phyloP scores from a whole-genome alignment of 2,888 invertebrate genomes.

The Escarpia spicata region DNA sequence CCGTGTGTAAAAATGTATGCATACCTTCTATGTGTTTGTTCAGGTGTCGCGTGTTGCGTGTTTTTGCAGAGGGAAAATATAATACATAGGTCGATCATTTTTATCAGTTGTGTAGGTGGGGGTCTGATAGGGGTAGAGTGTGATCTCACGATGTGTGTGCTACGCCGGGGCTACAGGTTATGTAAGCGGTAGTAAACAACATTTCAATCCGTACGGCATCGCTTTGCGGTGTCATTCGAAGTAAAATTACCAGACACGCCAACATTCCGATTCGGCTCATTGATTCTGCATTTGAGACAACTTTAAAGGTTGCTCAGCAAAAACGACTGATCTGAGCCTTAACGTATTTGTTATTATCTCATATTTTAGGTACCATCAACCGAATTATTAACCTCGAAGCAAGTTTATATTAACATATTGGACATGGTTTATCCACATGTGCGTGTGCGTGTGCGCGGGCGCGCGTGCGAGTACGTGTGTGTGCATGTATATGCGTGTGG shows the following conservation, averaged over 20 bases:
- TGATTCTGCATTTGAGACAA: neutral
- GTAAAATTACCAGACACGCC: neutral
- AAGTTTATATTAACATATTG: neutral
- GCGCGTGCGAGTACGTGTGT: neutral
- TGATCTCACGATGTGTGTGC: neutral
- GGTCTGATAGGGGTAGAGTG: neutral
- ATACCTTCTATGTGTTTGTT: too few relatives aligned
- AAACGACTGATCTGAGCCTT: neutral
- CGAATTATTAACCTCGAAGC: neutral
- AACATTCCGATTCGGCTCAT: too few relatives aligned
- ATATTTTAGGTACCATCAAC: neutral
- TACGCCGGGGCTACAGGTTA: neutral
- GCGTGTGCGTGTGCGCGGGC: neutral
- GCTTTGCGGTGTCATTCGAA: neutral
- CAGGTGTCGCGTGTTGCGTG: too few relatives aligned
- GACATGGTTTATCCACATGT: neutral
- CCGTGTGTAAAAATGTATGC: too few relatives aligned
- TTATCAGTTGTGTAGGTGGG: neutral
- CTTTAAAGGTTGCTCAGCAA: neutral
- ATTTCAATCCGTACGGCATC: neutral
- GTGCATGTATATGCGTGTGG: neutral
- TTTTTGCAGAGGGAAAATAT: neutral
- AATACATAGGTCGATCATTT: neutral
- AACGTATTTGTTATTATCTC: neutral
- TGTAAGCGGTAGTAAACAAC: neutral